Percentiles rank a stretch among this genome's conserved stretches.
These are phyloP conservation scores for Hylia prasina DNA, from an alignment of 2,113 vertebrate genomes.

Conservation along the genomic window DNA sequence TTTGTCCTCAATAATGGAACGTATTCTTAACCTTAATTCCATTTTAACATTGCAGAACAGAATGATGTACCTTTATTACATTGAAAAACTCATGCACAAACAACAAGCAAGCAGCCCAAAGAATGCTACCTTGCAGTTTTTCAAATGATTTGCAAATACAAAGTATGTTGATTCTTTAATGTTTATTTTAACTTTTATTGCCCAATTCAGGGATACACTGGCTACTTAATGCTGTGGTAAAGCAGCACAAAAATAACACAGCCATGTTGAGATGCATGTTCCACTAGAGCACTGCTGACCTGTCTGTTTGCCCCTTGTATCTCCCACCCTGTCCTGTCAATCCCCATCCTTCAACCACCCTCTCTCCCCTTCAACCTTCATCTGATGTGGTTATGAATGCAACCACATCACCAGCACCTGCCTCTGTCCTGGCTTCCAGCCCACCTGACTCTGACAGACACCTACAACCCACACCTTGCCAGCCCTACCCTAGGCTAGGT, in stretches of 20 bases:
- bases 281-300: not conserved
- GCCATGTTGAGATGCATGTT: not conserved
- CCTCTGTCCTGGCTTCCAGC: not conserved
- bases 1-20: not conserved
- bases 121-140: not conserved
- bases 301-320: not conserved
- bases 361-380: not conserved
- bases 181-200: slow-evolving; percentile 58
- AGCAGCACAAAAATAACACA: slow-evolving; percentile 44
- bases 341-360: not conserved
- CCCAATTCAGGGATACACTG: slow-evolving; percentile 46
- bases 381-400: not conserved
- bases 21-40: not conserved
- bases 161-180: not conserved
- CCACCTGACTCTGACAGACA: not conserved
- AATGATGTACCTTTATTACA: not conserved
- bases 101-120: not conserved
- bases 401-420: not conserved
- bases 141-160: slow-evolving; percentile 40
- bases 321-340: not conserved
- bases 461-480: not conserved
- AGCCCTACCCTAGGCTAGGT: not conserved
- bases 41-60: not conserved
- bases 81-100: accelerated
- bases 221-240: slow-evolving; percentile 27